Conservation (phyloP, 2,888 invertebrate species). For the Phyllotreta cruciferae region DNA sequence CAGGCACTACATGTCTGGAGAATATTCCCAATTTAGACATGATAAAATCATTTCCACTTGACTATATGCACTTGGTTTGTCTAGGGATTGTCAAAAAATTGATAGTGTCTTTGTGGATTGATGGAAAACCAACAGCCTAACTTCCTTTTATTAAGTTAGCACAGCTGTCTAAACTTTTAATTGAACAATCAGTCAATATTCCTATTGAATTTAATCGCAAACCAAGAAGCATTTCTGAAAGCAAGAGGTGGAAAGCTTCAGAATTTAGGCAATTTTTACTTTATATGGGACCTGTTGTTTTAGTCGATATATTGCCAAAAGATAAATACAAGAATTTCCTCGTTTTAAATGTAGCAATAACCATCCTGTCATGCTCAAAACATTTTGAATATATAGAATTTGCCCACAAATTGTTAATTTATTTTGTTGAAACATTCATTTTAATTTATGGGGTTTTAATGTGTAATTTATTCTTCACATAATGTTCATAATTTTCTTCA, state of each 20-base stretch:
- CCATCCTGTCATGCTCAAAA: neutral
- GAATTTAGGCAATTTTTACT: conserved; percentile 36
- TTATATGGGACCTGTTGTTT: conserved; percentile 34
- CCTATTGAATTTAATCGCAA: conserved; percentile 27
- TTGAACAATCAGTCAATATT: neutral
- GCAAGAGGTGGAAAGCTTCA: conserved; percentile 36
- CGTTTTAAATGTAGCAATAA: neutral
- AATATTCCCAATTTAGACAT: conserved; percentile 42
- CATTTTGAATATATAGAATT: neutral
- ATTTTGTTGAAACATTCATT: neutral
- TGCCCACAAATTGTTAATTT: neutral
- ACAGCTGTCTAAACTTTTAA: conserved; percentile 4
- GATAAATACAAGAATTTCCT: conserved; percentile 11
- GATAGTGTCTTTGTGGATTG: conserved; percentile 20
- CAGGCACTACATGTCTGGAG: conserved; percentile 33
- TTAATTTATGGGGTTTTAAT: neutral
- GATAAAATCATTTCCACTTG: conserved; percentile 40
- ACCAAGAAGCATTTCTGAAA: conserved; percentile 28
- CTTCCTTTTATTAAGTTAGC: conserved; percentile 20
- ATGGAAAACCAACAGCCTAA: conserved; percentile 21
- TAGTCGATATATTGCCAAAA: conserved; percentile 12
- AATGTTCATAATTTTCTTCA: neutral
- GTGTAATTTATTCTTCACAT: neutral
- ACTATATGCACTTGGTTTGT: conserved; percentile 36
- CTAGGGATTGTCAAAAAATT: conserved; percentile 32